Conservation (phyloP, 2,797 vertebrate species). For the Pangasius djambal region DNA sequence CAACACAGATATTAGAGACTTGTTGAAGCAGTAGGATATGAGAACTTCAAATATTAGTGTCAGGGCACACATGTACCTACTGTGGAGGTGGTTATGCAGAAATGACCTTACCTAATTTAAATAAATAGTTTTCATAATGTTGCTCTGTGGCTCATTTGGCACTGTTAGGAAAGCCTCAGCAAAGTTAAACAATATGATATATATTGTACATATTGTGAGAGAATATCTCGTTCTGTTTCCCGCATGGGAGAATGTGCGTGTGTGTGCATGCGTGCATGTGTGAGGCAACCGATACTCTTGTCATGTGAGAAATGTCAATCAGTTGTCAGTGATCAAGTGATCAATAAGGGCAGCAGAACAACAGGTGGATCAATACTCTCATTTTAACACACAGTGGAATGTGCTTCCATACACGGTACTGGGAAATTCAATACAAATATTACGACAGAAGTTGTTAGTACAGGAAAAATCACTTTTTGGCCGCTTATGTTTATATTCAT, state of each 20-base stretch:
- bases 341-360: constrained; percentile 2
- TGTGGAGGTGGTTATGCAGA: not conserved
- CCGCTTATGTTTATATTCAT: not conserved
- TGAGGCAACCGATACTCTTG: not conserved
- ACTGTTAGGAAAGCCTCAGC: not conserved
- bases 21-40: not conserved
- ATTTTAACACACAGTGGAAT: constrained; percentile 4
- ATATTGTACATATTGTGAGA: not conserved
- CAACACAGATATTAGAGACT: not conserved
- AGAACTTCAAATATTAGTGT: not conserved
- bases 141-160: not conserved
- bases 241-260: not conserved
- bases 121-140: not conserved
- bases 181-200: not conserved
- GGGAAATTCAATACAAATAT: not conserved
- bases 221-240: not conserved
- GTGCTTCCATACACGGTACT: not conserved
- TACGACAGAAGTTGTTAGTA: not conserved
- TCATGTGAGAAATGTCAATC: constrained; percentile 27
- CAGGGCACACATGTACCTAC: not conserved
- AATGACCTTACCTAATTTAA: not conserved
- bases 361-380: constrained; percentile 37
- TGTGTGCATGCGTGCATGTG: not conserved
- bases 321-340: constrained; percentile 28
- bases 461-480: too few relatives aligned